Evolutionary conservation across 1,140 invertebrate genomes (phyloP).

Genomic region (Zaprionus taronus): DNA sequence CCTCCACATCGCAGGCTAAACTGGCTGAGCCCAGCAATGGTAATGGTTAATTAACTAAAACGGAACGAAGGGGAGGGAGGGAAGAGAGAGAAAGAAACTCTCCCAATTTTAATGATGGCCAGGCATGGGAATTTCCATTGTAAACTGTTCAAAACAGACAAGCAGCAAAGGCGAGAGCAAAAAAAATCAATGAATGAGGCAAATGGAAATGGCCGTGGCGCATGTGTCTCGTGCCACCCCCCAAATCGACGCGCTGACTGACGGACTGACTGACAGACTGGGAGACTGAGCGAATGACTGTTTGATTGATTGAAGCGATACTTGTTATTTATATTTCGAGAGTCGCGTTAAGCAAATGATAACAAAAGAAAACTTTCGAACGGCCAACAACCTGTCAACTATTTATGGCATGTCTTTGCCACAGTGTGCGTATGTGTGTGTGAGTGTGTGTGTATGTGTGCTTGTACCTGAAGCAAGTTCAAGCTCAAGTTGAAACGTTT

Average conservation of each 20-base stretch:
- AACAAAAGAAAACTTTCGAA: constrained; percentile 72
- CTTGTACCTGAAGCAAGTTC: constrained; percentile 18
- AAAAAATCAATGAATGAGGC: constrained; percentile 79
- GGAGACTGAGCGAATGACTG: constrained; percentile 15
- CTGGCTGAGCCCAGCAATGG: constrained; percentile 72
- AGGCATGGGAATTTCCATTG: constrained; percentile 32
- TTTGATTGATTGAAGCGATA: constrained; percentile 28
- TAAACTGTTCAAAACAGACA: constrained; percentile 24
- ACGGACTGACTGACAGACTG: constrained; percentile 16
- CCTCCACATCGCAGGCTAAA: constrained; percentile 78
- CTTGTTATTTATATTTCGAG: constrained; percentile 57
- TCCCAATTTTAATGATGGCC: constrained; percentile 9
- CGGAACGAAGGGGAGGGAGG: no score
- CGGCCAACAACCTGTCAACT: constrained; percentile 53
- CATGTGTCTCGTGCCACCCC: constrained; percentile 65
- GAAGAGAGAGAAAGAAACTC: neutral
- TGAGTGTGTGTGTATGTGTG: constrained; percentile 1
- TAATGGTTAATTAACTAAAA: constrained; percentile 48
- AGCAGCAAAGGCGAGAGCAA: constrained; percentile 42
- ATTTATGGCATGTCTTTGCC: constrained; percentile 33
- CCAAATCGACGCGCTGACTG: constrained; percentile 10
- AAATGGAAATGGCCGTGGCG: constrained; percentile 78
- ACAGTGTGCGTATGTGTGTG: neutral
- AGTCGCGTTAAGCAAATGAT: constrained; percentile 43
- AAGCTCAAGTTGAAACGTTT: constrained; percentile 59